phyloP scores from a whole-genome alignment of 2,888 invertebrate genomes.

The Acrocyrtus sp. region DNA sequence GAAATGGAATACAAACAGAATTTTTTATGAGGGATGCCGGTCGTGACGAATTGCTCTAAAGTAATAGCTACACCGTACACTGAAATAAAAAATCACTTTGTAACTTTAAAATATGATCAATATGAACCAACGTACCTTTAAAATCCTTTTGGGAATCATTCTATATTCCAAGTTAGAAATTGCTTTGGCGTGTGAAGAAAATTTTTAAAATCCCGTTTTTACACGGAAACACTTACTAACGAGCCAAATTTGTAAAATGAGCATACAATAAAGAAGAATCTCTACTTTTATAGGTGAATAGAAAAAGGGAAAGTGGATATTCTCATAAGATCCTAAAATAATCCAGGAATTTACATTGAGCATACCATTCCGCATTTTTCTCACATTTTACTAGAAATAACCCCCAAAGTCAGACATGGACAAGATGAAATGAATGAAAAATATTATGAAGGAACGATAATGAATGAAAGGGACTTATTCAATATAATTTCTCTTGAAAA shows the following conservation, averaged over 20 bases:
- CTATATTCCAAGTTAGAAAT: too few species aligned
- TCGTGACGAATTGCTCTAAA: neutral
- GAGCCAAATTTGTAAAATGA: slow-evolving; percentile 40
- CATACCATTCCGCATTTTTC: too few species aligned
- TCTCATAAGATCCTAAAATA: slow-evolving; percentile 18
- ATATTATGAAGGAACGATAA: too few species aligned
- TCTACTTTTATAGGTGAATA: slow-evolving; percentile 28
- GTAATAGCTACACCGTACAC: neutral
- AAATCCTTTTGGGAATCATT: slow-evolving; percentile 36
- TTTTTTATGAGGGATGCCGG: slow-evolving; percentile 28
- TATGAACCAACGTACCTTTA: slow-evolving; percentile 28
- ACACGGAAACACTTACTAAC: slow-evolving; percentile 11
- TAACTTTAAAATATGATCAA: slow-evolving; percentile 21
- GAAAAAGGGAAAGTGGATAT: slow-evolving; percentile 15
- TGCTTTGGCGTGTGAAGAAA: too few species aligned
- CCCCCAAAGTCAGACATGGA: too few species aligned
- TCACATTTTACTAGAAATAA: too few species aligned
- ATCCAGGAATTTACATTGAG: slow-evolving; percentile 27
- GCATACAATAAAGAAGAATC: slow-evolving; percentile 11
- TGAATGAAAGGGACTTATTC: slow-evolving; percentile 21
- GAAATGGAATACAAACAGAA: slow-evolving; percentile 22
- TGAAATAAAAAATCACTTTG: neutral
- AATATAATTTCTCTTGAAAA: neutral
- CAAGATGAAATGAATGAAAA: too few species aligned
- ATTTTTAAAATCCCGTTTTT: too few species aligned